These are phyloP conservation scores for Leptatherina wallacei DNA, from an alignment of 2,797 vertebrate species.

Conservation along the genomic window DNA sequence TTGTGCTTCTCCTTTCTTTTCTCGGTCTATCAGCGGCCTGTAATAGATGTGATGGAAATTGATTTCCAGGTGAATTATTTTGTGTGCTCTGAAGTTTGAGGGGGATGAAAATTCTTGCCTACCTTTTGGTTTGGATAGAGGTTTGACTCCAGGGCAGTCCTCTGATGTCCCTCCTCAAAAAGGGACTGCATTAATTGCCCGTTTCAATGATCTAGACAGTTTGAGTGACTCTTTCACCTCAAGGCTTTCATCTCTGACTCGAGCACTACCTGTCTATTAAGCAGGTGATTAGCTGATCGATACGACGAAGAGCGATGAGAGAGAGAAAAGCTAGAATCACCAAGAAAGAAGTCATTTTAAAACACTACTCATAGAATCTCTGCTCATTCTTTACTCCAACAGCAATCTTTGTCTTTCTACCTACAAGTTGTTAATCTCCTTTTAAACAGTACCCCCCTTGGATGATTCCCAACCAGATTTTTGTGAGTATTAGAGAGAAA, in stretches of 20 bases:
- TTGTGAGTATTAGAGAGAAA: constrained; percentile 36
- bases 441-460: constrained; percentile 36
- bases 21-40: constrained; percentile 62
- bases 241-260: constrained; percentile 36
- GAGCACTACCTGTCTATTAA: constrained; percentile 67
- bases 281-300: constrained; percentile 68
- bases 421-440: constrained; percentile 65
- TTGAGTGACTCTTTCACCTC: constrained; percentile 53
- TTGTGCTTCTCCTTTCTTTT: constrained; percentile 44
- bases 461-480: constrained; percentile 54
- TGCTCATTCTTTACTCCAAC: constrained; percentile 32
- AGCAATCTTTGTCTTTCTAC: constrained; percentile 34
- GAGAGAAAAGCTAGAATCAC: constrained; percentile 38
- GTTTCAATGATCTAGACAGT: constrained; percentile 69
- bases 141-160: constrained; percentile 40
- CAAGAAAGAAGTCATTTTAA: constrained; percentile 52
- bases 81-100: constrained; percentile 51
- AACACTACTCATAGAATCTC: constrained; percentile 44
- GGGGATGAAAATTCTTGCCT: constrained; percentile 64
- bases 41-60: constrained; percentile 82
- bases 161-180: constrained; percentile 36
- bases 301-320: constrained; percentile 64
- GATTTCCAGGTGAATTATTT: constrained; percentile 83
- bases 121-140: constrained; percentile 17
- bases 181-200: constrained; percentile 71